These are phyloP conservation scores for Chelmon rostratus DNA, from an alignment of 2,797 vertebrate genomes.

Conservation along the genomic window DNA sequence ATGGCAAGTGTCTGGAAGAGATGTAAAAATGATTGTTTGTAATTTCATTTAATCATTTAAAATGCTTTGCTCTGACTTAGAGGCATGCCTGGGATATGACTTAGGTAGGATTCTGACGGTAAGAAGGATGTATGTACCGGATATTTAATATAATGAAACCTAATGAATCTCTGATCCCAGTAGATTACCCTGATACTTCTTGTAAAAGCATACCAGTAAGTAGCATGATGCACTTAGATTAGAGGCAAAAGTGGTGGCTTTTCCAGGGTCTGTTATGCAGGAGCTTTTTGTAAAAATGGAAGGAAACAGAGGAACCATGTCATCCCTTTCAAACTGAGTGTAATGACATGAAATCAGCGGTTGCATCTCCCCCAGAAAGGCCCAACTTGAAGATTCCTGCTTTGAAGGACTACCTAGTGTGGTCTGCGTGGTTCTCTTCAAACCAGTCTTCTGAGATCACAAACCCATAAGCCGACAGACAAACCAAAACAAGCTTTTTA, in stretches of 20 bases:
- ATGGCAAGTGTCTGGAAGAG: not conserved
- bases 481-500: not conserved
- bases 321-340: not conserved
- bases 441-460: not conserved
- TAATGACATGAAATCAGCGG: conserved; percentile 16
- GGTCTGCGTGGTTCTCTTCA: conserved; percentile 11
- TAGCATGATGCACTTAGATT: not conserved
- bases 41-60: conserved; percentile 1
- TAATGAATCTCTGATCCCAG: not conserved
- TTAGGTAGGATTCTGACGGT: not conserved
- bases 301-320: not conserved
- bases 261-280: not conserved
- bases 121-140: not conserved
- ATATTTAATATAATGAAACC: not conserved
- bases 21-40: not conserved
- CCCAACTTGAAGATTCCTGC: not conserved
- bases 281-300: not conserved
- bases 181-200: not conserved
- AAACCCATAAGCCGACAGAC: not conserved
- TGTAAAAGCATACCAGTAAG: not conserved
- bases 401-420: conserved; percentile 4
- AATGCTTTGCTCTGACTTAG: not conserved
- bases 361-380: not conserved
- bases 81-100: not conserved
- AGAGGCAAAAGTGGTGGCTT: not conserved